Conservation (phyloP, 2,888 invertebrate genomes). For the Sympetrum striolatum region DNA sequence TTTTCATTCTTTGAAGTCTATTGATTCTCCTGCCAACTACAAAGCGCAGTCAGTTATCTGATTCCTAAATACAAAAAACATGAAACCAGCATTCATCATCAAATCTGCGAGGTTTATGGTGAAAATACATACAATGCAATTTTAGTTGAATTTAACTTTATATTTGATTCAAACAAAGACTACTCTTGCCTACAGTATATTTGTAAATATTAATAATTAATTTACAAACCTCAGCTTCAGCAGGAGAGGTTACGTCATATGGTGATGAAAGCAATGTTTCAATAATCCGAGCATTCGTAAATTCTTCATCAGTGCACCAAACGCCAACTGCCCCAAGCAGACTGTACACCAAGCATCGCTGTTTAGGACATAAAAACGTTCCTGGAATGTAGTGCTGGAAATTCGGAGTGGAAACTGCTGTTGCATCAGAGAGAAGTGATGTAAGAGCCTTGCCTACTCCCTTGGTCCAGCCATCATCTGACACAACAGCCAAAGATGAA, state of each 20-base stretch:
- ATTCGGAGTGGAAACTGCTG: neutral
- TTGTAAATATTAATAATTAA: neutral
- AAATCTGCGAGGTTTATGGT: too few relatives aligned
- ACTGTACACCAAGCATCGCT: neutral
- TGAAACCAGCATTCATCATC: too few relatives aligned
- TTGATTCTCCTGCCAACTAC: too few relatives aligned
- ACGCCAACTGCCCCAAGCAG: constrained; percentile 20
- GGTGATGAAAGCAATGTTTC: constrained; percentile 8
- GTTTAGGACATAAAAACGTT: neutral
- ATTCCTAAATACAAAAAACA: too few relatives aligned
- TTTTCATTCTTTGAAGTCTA: too few relatives aligned
- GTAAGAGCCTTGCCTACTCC: neutral
- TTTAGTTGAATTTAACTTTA: too few relatives aligned
- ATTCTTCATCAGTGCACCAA: constrained; percentile 25
- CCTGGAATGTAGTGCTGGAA: neutral
- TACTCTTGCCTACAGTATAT: neutral
- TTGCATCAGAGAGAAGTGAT: neutral
- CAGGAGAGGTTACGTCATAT: constrained; percentile 13
- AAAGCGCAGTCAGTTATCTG: too few relatives aligned
- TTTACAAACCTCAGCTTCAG: constrained; percentile 9
- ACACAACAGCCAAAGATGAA: neutral
- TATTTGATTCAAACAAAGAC: too few relatives aligned
- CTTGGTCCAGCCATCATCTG: constrained; percentile 1
- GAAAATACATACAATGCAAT: too few relatives aligned
- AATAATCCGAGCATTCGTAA: neutral